Conservation (phyloP, 2,888 invertebrate species). For the Aplocera efformata region DNA sequence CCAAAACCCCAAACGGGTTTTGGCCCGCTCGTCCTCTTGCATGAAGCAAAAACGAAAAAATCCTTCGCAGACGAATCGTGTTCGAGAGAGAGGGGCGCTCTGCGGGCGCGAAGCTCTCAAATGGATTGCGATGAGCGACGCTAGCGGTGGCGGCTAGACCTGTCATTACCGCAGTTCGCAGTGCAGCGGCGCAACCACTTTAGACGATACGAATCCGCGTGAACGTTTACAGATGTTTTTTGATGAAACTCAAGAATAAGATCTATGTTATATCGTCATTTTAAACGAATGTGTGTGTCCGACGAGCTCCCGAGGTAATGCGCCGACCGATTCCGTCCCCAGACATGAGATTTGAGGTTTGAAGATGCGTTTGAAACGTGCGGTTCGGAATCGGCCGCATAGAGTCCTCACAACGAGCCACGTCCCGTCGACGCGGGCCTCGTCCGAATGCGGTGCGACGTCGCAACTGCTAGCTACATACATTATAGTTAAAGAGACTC, state of each 20-base stretch:
- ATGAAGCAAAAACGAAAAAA: constrained; percentile 66
- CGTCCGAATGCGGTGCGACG: constrained; percentile 75
- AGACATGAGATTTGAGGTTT: constrained; percentile 26
- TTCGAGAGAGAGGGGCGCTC: constrained; percentile 28
- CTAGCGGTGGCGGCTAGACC: constrained; percentile 42
- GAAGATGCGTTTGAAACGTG: constrained; percentile 28
- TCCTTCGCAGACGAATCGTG: constrained; percentile 51
- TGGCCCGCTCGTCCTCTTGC: constrained; percentile 60
- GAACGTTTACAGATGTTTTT: constrained; percentile 28
- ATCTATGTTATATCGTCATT: too few species aligned
- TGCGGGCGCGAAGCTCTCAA: constrained; percentile 51
- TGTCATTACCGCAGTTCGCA: constrained; percentile 33
- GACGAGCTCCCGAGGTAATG: constrained; percentile 51
- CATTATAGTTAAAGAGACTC: constrained; percentile 78
- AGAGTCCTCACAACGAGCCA: constrained; percentile 50
- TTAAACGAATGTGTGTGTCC: constrained; percentile 28
- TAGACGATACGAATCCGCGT: constrained; percentile 27
- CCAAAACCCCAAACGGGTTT: constrained; percentile 72
- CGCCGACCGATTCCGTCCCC: constrained; percentile 49
- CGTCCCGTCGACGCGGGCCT: constrained; percentile 72
- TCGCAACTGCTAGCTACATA: constrained; percentile 70
- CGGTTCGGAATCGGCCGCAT: constrained; percentile 45
- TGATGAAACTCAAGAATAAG: constrained; percentile 28
- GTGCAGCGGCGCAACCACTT: constrained; percentile 42
- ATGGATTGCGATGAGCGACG: constrained; percentile 52